Base-by-base conservation (phyloP, 2,797 vertebrate species). In the Antennarius maculatus region DNA sequence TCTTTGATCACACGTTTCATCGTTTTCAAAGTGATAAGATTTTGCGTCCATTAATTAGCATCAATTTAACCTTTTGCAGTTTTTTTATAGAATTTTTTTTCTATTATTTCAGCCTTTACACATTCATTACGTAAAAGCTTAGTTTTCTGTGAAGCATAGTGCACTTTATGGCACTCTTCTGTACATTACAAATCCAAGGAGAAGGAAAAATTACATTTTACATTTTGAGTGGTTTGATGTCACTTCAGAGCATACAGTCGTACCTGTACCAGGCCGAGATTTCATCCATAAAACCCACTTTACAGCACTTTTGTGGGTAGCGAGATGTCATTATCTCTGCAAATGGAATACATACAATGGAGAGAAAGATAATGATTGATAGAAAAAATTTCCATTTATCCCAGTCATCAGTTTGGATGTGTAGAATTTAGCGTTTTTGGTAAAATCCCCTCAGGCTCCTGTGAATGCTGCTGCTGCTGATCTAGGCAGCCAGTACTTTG, bases 151-250 rank as follows among this genome's bases (percentile, higher is more conserved):
- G 74, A 80, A 34, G 58, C 76, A 64, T 61, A 81, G 79, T 82
- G 82, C 76, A 81, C 90, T 82, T 87, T 62, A 52, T 76, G 66
- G 76, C 70, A 67, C 71, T 69, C 77, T 79, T 88, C 86, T 74
- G 58, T 71, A 83, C 89, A 92, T 91, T 83, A 63, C 64, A 77
- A 79, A 54, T 71, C 61, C 73, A 77, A 77, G 78, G 86, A 89
- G 92, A 87, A 61, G 43, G 64, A 74, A 45, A 87, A 90, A 91
- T 86, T 72, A 72, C 61, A 81, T 86, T 85, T 71, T 71, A 60
- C 60, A 74, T 79, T 88, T 88, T 68, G 75, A 91, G 86, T 81
- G 78, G 74, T 79, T 89, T 79, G 80, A 79, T 86, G 84, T 84
- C 73, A 71, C 63, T 74, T 75, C 67, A 64, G 67, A 69, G 79